Evolutionary conservation across 92 coral and sea anemone genomes (phyloP).

Genomic region (Muricea muricata): DNA sequence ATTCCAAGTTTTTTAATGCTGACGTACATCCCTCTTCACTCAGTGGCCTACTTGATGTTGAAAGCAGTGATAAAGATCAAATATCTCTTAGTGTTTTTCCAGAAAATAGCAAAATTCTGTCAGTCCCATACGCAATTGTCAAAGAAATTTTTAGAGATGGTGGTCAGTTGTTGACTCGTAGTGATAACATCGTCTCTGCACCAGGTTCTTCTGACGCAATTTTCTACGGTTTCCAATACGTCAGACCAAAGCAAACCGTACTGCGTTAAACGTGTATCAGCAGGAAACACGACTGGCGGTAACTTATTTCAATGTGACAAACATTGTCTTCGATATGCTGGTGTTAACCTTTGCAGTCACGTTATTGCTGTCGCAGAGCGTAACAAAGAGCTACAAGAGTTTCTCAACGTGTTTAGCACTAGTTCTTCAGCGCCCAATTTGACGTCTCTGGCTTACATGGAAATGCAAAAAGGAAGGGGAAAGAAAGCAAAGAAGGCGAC

Average conservation of each 20-base stretch:
- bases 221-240: neutral
- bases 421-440: neutral
- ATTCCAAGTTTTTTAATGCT: neutral
- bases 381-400: slow-evolving; percentile 30
- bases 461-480: neutral
- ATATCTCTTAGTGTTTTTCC: neutral
- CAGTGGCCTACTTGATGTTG: neutral
- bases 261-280: neutral
- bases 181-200: neutral
- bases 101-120: slow-evolving; percentile 2
- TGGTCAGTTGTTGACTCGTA: neutral
- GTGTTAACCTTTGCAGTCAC: slow-evolving; percentile 44
- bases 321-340: slow-evolving; percentile 6
- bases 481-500: slow-evolving; percentile 3
- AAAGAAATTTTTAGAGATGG: neutral
- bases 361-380: slow-evolving; percentile 50
- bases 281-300: neutral
- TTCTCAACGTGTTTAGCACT: slow-evolving; percentile 14
- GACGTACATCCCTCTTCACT: neutral
- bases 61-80: neutral
- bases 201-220: neutral
- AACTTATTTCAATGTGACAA: neutral
- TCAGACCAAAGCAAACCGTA: neutral
- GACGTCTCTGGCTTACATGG: slow-evolving; percentile 2
- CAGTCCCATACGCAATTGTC: neutral